Evolutionary conservation across 2,797 vertebrate genomes (phyloP).

Genomic region (Tachyglossus aculeatus): DNA sequence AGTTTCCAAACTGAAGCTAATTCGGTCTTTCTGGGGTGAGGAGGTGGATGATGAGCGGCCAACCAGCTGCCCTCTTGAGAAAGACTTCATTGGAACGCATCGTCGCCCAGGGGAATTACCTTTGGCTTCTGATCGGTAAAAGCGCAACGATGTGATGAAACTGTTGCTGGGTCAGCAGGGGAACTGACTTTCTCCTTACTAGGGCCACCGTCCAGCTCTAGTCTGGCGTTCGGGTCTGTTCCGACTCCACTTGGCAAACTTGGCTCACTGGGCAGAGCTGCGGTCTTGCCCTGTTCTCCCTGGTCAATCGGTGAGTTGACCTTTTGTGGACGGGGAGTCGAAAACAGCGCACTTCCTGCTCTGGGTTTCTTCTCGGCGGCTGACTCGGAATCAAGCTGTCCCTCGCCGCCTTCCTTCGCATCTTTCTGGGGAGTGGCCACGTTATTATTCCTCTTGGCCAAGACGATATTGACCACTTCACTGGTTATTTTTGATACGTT

Average conservation of each 20-base stretch:
- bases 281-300: constrained; percentile 48
- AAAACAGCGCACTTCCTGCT: constrained; percentile 30
- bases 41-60: neutral
- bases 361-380: constrained; percentile 59
- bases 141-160: constrained; percentile 60
- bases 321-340: constrained; percentile 38
- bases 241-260: constrained; percentile 36
- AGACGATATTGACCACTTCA: constrained; percentile 71
- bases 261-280: constrained; percentile 40
- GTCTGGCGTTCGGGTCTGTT: constrained; percentile 40
- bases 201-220: constrained; percentile 37
- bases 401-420: constrained; percentile 27
- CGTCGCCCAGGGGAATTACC: constrained; percentile 69
- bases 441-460: constrained; percentile 73
- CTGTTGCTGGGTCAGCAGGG: constrained; percentile 51
- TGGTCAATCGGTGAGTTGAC: constrained; percentile 30
- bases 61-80: constrained; percentile 32
- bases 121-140: constrained; percentile 67
- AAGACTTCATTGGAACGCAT: neutral
- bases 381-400: neutral
- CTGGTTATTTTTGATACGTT: constrained; percentile 63
- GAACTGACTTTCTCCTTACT: constrained; percentile 42
- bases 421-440: constrained; percentile 44
- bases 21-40: neutral
- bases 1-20: neutral